Evolutionary conservation across 2,888 invertebrate genomes (phyloP), one percentile per base, ranked within the genome.

Genomic region (Eilema depressum): DNA sequence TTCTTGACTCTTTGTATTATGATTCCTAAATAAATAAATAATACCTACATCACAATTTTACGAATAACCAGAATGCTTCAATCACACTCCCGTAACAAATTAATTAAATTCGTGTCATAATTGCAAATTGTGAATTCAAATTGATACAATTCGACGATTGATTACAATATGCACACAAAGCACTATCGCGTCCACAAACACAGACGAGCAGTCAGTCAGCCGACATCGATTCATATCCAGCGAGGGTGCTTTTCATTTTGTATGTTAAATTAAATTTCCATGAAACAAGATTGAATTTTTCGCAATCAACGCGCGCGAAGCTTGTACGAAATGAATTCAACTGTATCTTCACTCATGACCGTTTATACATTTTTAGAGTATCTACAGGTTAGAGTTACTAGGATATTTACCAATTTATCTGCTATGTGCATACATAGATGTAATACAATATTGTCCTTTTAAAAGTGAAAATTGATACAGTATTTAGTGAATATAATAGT

Each of bases 261-360:
- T 91, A 94, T 94, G 95, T 94, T 94, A 95, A 95, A 95, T 95
- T 94, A 95, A 95, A 95, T 95, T 94, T 95, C 93, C 92, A 94
- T 94, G 94, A 92, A 95, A 95, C 95, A 94, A 93, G 93, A 95
- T 95, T 94, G 94, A 94, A 95, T 94, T 95, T 95, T 95, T 94
- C 92, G 94, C 95, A 95, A 95, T 95, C 95, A 95, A 89, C 91
- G 90, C 89, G 87, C 86, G 86, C 85, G 88, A 85, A 85, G 85
- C 84, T 87, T 84, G 85, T 83, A 83, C 83, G 83, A 84, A 86
- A 86, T 88, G 85, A 89, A 88, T 88, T 90, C 87, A 83, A 84
- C 71, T 82, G 84, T 77, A 78, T 78, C 78, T 81, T 78, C 83
- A 78, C 76, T 73, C 77, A 71, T 80, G 68, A 53, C 69, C 65